Evolutionary conservation across 2,113 vertebrate genomes (phyloP), one percentile per base, ranked within the genome.

Genomic region (Ophiodon elongatus): DNA sequence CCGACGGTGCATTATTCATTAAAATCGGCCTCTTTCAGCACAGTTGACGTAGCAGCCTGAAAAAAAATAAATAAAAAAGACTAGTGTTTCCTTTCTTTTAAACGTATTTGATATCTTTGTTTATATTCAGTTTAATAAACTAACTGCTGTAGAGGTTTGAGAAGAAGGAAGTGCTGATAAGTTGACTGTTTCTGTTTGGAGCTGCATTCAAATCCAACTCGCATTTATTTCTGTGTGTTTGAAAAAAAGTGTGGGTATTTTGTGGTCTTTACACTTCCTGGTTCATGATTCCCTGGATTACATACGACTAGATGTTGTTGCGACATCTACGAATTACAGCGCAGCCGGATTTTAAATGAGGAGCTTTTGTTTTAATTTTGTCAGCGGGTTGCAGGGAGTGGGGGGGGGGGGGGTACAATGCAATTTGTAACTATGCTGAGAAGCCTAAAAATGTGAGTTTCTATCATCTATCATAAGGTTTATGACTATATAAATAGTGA

Each of bases 1-100:
- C n/a, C n/a, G 13, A 11, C 73, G 56, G 56, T 90, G 19, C 60
- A 90, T 89, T 82, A 88, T 88, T 91, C 33, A 91, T 83, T 39
- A 47, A 56, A 17, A 25, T 9, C 1, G 33, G 41, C 66, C 72
- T 71, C 14, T 60, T 60, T 1, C 29, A 27, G 72, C 50, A n/a
- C 67, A 41, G 84, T 39, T 84, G 80, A 75, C 54, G 15, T 13
- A 43, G 37, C 39, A 31, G 63, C 60, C 33, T 66, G n/a, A 25
- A 69, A 7, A 41, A 41, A 37, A 13, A 41, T n/a, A n/a, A n/a
- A n/a, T n/a, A 41, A 9, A 41, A 5, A 37, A 4, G 39, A 10
- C 3, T 2, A 19, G 4, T 39, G 41, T 39, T 67, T 25, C 0
- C 19, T 59, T 56, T 56, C 43, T 71, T n/a, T 39, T 39, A 17